phyloP scores from a whole-genome alignment of 1,140 invertebrate genomes.

The Megathymus violae region DNA sequence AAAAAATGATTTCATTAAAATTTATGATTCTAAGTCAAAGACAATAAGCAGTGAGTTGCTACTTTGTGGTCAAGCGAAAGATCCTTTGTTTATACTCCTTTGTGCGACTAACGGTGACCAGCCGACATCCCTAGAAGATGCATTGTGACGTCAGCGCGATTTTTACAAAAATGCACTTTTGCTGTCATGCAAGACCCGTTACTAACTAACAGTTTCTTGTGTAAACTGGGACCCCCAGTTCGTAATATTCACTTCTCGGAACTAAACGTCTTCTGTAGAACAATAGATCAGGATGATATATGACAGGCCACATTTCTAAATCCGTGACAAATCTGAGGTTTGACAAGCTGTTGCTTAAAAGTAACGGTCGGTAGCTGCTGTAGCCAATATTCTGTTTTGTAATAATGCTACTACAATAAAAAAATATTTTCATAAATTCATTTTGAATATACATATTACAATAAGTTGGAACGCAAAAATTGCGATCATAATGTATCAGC shows the following conservation, averaged over 20 bases:
- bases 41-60: constrained; percentile 63
- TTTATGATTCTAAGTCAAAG: constrained; percentile 54
- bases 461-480: too few species aligned
- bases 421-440: too few species aligned
- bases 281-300: constrained; percentile 65
- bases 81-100: constrained; percentile 65
- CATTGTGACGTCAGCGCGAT: constrained; percentile 72
- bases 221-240: constrained; percentile 74
- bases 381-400: constrained; percentile 36
- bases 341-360: constrained; percentile 49
- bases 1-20: constrained; percentile 10
- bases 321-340: constrained; percentile 71
- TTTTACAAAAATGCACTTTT: constrained; percentile 77
- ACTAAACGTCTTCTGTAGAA: constrained; percentile 59
- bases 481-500: too few species aligned
- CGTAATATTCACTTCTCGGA: constrained; percentile 58
- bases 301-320: constrained; percentile 57
- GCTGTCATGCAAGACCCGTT: constrained; percentile 60
- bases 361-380: constrained; percentile 49
- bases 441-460: too few species aligned
- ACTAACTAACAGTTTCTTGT: constrained; percentile 75
- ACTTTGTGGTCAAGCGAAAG: constrained; percentile 67
- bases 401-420: too few species aligned
- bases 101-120: constrained; percentile 69
- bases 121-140: constrained; percentile 47